Evolutionary conservation across 1,140 invertebrate genomes (phyloP).

Genomic region (Chlorops oryzae): DNA sequence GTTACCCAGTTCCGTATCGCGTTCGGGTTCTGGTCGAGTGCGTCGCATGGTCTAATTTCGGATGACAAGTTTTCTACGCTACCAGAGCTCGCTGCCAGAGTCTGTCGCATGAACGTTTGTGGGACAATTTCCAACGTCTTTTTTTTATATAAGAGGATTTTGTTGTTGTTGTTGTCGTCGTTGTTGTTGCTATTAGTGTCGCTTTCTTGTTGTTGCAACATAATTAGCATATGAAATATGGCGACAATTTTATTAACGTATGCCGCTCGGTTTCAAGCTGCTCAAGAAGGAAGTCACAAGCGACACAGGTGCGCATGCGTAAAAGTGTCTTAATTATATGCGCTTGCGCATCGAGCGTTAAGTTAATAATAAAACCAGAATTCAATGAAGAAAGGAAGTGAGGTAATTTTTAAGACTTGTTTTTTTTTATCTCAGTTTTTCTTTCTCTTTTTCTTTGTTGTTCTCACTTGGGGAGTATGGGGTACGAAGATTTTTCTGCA

Average conservation of each 20-base stretch:
- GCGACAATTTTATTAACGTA: slow-evolving; percentile 19
- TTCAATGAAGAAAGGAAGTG: too few relatives aligned
- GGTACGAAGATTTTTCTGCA: neutral
- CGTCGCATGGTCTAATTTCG: too few relatives aligned
- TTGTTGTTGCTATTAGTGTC: slow-evolving; percentile 11
- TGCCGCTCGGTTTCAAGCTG: neutral
- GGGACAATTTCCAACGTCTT: too few relatives aligned
- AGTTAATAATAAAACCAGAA: slow-evolving; percentile 7
- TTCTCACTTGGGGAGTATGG: neutral
- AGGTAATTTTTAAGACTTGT: too few relatives aligned
- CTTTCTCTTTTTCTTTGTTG: too few relatives aligned
- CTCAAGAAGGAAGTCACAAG: neutral
- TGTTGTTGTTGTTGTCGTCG: slow-evolving; percentile 1
- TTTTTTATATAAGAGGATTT: neutral
- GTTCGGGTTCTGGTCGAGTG: too few relatives aligned
- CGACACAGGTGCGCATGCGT: slow-evolving; percentile 16
- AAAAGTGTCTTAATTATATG: slow-evolving; percentile 20
- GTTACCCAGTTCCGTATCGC: too few relatives aligned
- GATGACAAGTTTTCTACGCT: too few relatives aligned
- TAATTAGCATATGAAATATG: slow-evolving; percentile 21
- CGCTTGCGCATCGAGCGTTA: slow-evolving; percentile 12
- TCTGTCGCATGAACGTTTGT: too few relatives aligned
- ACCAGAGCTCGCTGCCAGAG: too few relatives aligned
- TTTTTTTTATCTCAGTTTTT: too few relatives aligned
- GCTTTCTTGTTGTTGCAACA: neutral